Percentiles rank a stretch among this genome's conserved stretches.
Evolutionary conservation across 1,140 invertebrate genomes (phyloP).

Genomic region (Ylistrum balloti): DNA sequence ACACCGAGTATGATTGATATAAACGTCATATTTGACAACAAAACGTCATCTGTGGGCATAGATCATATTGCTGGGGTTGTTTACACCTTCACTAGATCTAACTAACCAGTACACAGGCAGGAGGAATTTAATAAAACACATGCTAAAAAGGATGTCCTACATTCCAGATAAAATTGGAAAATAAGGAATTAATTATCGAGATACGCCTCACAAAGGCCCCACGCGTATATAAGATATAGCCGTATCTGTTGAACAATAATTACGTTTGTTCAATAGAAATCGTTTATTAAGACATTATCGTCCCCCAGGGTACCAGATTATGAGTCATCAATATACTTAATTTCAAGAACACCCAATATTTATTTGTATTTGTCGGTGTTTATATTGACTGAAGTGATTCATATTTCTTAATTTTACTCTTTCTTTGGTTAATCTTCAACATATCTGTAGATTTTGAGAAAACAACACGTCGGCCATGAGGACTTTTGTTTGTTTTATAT

Average conservation of each 20-base stretch:
- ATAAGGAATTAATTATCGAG: conserved; percentile 35
- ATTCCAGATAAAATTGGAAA: conserved; percentile 1
- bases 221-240: neutral
- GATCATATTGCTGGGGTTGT: neutral
- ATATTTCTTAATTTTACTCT: no score
- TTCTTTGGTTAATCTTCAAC: no score
- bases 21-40: neutral
- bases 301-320: neutral
- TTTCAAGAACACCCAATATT: neutral
- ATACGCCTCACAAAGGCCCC: neutral
- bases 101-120: neutral
- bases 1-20: neutral
- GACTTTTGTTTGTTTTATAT: no score
- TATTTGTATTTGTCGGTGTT: neutral
- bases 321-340: neutral
- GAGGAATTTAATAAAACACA: conserved; percentile 17
- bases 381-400: no score
- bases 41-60: neutral
- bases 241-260: neutral
- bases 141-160: neutral
- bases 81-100: neutral
- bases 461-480: no score
- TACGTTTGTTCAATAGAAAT: neutral
- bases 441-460: no score
- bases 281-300: neutral